A percentile compares a stretch with the other conserved stretches of the same genome.
phyloP scores from a whole-genome alignment of 37 sponge, comb jelly and placozoan species.

The Aphrocallistes beatrix region DNA sequence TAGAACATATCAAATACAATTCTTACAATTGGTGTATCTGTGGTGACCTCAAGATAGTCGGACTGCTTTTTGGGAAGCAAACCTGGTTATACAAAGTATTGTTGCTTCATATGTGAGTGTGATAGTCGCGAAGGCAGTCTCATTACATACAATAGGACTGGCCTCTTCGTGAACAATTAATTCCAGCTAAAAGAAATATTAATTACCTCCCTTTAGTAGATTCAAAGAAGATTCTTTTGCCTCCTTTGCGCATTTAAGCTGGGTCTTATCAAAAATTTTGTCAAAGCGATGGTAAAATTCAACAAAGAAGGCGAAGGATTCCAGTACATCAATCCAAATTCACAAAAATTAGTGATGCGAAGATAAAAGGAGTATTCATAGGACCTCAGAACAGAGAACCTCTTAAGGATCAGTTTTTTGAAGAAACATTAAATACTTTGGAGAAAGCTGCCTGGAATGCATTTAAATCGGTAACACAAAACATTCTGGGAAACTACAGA shows the following conservation, averaged over 20 bases:
- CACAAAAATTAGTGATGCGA: background rate
- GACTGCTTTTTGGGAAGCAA: constrained; percentile 8
- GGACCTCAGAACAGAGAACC: constrained; percentile 9
- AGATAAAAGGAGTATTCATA: background rate
- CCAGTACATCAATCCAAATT: background rate
- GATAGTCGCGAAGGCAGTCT: background rate
- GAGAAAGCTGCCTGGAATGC: too few relatives aligned
- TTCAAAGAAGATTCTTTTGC: background rate
- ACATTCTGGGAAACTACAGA: constrained; percentile 4
- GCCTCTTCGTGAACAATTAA: background rate
- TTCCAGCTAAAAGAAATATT: background rate
- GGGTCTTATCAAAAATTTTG: background rate
- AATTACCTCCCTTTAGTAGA: constrained; percentile 3
- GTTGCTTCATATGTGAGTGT: constrained; percentile 1
- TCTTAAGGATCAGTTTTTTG: background rate
- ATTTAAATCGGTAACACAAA: background rate
- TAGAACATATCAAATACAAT: background rate
- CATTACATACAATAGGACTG: background rate
- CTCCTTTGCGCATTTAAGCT: too few relatives aligned
- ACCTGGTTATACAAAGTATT: constrained; percentile 15
- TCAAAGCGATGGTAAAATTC: background rate
- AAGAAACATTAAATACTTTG: background rate
- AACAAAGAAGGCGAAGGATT: background rate
- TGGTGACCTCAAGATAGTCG: constrained; percentile 10
- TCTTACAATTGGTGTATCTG: background rate